Percentiles rank a stretch among this genome's conserved stretches.
These are phyloP conservation scores for Platysternon megacephalum DNA, from an alignment of 2,113 vertebrate genomes.

Conservation along the genomic window DNA sequence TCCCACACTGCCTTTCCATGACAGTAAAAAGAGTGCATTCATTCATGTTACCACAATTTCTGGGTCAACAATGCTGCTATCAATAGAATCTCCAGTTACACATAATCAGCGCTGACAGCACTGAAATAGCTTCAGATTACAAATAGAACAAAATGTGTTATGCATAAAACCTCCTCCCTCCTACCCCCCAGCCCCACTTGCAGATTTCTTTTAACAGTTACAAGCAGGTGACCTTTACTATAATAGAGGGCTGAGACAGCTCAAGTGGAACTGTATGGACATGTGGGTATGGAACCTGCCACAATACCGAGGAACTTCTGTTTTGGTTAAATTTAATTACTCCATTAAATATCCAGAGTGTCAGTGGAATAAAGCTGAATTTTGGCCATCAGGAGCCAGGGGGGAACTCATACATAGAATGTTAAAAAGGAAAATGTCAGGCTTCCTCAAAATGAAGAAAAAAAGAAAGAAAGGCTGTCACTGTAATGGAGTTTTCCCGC, in stretches of 20 bases:
- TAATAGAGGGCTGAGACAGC: background rate
- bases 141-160: background rate
- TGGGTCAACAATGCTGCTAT: background rate
- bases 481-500: background rate
- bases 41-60: background rate
- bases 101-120: background rate
- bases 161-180: background rate
- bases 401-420: background rate
- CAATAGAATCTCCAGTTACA: background rate
- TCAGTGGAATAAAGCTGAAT: background rate
- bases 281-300: fast-evolving
- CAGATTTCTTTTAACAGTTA: background rate
- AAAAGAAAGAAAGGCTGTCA: background rate
- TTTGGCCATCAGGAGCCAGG: background rate
- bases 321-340: slow-evolving; percentile 27
- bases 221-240: background rate
- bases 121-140: background rate
- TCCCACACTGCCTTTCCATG: background rate
- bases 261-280: background rate
- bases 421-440: slow-evolving; percentile 7
- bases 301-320: background rate
- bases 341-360: background rate
- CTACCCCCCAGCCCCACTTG: background rate
- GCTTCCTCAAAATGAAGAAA: background rate
- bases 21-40: background rate